Evolutionary conservation across 2,888 invertebrate genomes (phyloP).

Genomic region (Mongoloraphidia duomilia): DNA sequence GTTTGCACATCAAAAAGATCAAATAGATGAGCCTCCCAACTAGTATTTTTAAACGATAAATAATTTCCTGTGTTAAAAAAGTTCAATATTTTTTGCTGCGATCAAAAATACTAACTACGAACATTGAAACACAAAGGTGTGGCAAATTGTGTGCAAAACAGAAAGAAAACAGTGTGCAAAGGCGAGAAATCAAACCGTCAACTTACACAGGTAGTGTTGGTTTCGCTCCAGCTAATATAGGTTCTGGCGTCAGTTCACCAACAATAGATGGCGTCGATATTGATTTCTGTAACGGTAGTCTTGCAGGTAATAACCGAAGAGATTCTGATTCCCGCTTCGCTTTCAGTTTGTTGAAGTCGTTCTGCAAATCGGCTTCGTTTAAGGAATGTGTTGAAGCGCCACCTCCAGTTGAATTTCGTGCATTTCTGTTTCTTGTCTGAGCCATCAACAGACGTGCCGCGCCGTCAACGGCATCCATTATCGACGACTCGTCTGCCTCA

Average conservation of each 20-base stretch:
- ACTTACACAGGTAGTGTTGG: constrained; percentile 45
- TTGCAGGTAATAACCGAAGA: constrained; percentile 38
- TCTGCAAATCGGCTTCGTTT: constrained; percentile 74
- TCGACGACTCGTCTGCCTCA: constrained; percentile 57
- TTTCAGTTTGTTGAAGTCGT: constrained; percentile 57
- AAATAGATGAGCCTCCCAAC: no score
- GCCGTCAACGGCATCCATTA: constrained; percentile 35
- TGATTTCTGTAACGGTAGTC: constrained; percentile 75
- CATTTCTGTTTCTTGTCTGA: constrained; percentile 26
- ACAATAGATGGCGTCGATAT: constrained; percentile 79
- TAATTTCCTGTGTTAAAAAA: background rate
- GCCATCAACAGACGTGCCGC: constrained; percentile 36
- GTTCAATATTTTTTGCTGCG: background rate
- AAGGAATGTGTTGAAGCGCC: constrained; percentile 61
- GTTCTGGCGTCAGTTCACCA: constrained; percentile 43
- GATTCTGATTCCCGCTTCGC: constrained; percentile 42
- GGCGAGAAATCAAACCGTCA: constrained; percentile 7
- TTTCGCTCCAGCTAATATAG: constrained; percentile 30
- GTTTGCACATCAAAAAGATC: no score
- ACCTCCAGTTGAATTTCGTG: constrained; percentile 37
- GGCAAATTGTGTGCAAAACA: constrained; percentile 10
- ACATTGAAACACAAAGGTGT: constrained; percentile 7
- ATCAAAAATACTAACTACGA: constrained; percentile 6
- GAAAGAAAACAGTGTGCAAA: constrained; percentile 6
- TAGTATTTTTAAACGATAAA: no score